Base-by-base conservation (phyloP, 2,113 vertebrate genomes). In the Malurus melanocephalus region DNA sequence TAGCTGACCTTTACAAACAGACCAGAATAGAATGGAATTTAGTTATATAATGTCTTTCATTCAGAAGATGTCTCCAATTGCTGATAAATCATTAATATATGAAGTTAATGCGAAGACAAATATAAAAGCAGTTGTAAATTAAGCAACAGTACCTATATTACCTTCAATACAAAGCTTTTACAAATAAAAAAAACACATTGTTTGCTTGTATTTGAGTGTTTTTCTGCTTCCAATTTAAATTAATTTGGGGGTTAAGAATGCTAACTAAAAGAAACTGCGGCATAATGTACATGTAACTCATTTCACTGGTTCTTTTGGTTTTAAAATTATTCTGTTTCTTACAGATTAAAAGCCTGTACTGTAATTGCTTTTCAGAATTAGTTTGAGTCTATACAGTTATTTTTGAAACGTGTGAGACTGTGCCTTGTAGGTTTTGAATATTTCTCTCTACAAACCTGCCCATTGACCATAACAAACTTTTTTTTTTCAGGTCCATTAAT, bases 1-100 rank as follows among this genome's bases (percentile, higher is more conserved):
- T 65, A 66, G 73, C 11, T 94, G 92, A 91, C 90, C 93, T 93
- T 95, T 93, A 90, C 26, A 59, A 75, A 78, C 28, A 6, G 43
- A 61, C 80, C 35, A 73, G 76, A 88, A 79, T 28, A 86, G 53
- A 93, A 88, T 28, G 35, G 71, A 79, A 73, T 81, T 84, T 43
- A 45, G 59, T 73, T 86, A 48, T 68, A 55, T 42, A 55, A 68
- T 13, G 20, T 40, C 73, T 81, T 89, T 75, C 61, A 91, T 80
- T 81, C 80, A 62, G 45, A 22, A 83, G 49, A 53, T 72, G 45
- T 84, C 65, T 86, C 53, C 30, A 88, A 6, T 78, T 55, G 72
- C 48, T 42, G 30, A 88, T 43, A 93, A 90, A 81, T 15, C 66
- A 55, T 66, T 76, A 55, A 56, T 42, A 71, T 68, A 69, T 10